phyloP scores from a whole-genome alignment of 1,140 invertebrate species.

The Bombus consobrinus region DNA sequence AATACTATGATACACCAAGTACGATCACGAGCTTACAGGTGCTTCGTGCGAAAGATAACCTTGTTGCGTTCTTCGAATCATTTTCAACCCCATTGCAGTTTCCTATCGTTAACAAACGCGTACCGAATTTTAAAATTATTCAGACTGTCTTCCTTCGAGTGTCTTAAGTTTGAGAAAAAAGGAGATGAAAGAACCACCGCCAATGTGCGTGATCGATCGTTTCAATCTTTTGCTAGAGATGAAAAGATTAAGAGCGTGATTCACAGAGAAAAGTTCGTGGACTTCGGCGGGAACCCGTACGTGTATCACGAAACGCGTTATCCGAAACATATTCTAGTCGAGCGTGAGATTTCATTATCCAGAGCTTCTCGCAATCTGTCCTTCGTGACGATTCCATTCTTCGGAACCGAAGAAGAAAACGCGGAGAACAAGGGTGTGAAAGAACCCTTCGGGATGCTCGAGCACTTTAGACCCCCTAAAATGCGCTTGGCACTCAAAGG shows the following conservation, averaged over 20 bases:
- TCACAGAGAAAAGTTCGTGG: background rate
- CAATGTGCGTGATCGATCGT: no score
- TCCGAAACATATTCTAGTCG: background rate
- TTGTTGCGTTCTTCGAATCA: background rate
- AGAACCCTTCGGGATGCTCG: slow-evolving; percentile 54
- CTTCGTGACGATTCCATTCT: slow-evolving; percentile 28
- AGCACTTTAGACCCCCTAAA: slow-evolving; percentile 58
- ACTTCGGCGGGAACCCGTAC: background rate
- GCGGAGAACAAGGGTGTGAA: slow-evolving; percentile 24
- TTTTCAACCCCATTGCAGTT: no score
- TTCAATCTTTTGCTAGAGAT: no score
- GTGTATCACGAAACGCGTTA: background rate
- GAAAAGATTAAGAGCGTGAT: background rate
- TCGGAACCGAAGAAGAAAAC: slow-evolving; percentile 1
- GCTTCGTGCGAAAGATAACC: no score
- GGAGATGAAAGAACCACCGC: no score
- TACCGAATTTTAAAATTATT: no score
- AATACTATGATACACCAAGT: no score
- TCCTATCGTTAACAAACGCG: no score
- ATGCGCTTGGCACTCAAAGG: slow-evolving; percentile 48
- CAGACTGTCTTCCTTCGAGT: no score
- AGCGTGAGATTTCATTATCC: slow-evolving; percentile 46
- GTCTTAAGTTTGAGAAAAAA: background rate
- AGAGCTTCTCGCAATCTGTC: background rate
- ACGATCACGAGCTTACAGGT: no score